Percentiles rank a stretch among this genome's conserved stretches.
Evolutionary conservation across 2,113 vertebrate genomes (phyloP).

Genomic region (Podarcis cretensis): DNA sequence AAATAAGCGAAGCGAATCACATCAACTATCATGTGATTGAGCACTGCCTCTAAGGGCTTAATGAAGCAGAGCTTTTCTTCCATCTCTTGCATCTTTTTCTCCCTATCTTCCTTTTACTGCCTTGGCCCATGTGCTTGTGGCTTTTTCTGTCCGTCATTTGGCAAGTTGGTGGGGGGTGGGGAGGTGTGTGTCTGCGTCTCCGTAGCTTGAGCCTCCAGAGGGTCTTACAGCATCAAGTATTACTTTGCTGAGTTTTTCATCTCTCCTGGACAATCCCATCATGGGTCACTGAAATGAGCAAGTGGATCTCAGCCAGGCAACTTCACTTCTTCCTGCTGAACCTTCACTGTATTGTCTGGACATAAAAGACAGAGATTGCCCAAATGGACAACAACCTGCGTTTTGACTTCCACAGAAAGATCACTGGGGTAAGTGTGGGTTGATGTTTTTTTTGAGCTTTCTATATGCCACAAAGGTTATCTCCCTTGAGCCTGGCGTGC

Average conservation of each 20-base stretch:
- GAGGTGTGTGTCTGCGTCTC: rapidly evolving
- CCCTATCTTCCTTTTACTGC: not conserved
- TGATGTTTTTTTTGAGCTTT: not conserved
- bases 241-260: not conserved
- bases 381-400: constrained; percentile 2
- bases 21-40: constrained; percentile 28
- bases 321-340: not conserved
- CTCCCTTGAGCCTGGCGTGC: not conserved
- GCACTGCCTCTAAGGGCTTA: not conserved
- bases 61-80: not conserved
- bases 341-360: not conserved
- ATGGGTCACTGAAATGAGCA: constrained; percentile 12
- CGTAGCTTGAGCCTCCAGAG: not conserved
- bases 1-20: not conserved
- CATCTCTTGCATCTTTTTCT: not conserved
- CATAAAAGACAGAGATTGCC: not conserved
- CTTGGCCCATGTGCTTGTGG: not conserved
- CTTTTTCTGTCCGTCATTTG: not conserved
- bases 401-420: not conserved
- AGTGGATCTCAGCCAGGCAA: not conserved
- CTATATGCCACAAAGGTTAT: not conserved
- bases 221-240: not conserved
- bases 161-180: rapidly evolving
- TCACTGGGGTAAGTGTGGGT: constrained; percentile 54
- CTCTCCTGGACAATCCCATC: not conserved